phyloP scores from a whole-genome alignment of 2,797 vertebrate species.

The Platalea minor region DNA sequence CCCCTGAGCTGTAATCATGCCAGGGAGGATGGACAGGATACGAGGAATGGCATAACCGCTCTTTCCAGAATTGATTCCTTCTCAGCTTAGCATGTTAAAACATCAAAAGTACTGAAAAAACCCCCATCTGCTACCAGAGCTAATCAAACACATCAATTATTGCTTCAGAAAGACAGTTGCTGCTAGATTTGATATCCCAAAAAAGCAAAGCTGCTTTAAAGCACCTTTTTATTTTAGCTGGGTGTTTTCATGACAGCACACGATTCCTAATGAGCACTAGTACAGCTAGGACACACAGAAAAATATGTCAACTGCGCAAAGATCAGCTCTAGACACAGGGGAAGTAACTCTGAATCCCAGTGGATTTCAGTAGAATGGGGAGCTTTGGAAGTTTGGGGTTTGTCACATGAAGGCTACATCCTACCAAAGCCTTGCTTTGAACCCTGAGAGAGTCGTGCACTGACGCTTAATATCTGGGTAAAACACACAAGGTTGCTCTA shows the following conservation, averaged over 20 bases:
- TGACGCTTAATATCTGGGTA: not conserved
- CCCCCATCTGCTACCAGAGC: conserved; percentile 34
- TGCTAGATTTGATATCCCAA: conserved; percentile 21
- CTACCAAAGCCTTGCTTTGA: not conserved
- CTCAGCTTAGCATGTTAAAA: conserved; percentile 14
- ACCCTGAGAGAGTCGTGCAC: accelerated
- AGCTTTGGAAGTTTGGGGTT: not conserved
- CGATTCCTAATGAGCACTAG: not conserved
- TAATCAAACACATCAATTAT: conserved; percentile 37
- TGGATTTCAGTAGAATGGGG: not conserved
- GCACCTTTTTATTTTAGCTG: conserved; percentile 23
- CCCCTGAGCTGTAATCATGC: not conserved
- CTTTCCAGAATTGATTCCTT: not conserved
- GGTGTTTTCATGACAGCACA: conserved; percentile 31
- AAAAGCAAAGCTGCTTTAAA: conserved; percentile 51
- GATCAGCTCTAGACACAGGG: not conserved
- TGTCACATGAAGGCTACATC: not conserved
- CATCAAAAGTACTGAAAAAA: not conserved
- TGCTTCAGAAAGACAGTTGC: conserved; percentile 28
- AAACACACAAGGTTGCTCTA: not conserved
- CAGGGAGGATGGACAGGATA: not conserved
- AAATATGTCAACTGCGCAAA: not conserved
- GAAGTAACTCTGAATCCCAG: not conserved
- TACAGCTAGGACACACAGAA: conserved; percentile 31
- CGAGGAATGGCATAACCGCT: not conserved